Evolutionary conservation across 1,140 invertebrate species (phyloP).

Genomic region (Aphidius gifuensis): DNA sequence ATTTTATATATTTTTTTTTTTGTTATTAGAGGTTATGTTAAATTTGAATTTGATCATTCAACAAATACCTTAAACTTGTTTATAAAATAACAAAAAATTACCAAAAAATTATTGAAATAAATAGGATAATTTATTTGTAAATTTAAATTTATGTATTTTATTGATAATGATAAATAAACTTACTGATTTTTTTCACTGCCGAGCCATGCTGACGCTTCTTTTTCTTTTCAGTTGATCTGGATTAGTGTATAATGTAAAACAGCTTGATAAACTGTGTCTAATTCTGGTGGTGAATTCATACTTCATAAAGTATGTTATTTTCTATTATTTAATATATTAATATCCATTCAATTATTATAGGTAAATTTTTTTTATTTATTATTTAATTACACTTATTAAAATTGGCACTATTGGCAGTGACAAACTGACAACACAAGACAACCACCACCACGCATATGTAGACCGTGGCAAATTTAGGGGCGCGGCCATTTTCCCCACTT

Average conservation of each 20-base stretch:
- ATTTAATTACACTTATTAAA: background rate
- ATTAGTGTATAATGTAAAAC: constrained; percentile 77
- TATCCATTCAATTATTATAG: constrained; percentile 10
- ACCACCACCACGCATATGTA: no score
- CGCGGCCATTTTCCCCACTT: no score
- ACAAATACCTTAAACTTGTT: background rate
- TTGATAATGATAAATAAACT: constrained; percentile 47
- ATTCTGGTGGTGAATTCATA: constrained; percentile 61
- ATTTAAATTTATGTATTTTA: constrained; percentile 3
- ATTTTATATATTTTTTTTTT: background rate
- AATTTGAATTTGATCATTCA: constrained; percentile 1
- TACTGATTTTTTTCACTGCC: constrained; percentile 92
- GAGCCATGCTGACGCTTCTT: constrained; percentile 88
- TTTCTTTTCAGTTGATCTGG: constrained; percentile 79
- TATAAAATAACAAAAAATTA: background rate
- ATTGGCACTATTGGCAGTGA: no score
- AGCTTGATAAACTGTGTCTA: constrained; percentile 78
- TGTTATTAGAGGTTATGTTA: background rate
- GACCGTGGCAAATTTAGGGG: no score
- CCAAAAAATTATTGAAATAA: no score
- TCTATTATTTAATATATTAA: constrained; percentile 7
- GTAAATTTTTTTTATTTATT: constrained; percentile 4
- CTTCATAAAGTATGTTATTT: constrained; percentile 29
- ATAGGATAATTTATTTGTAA: background rate
- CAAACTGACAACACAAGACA: no score